Evolutionary conservation across 2,888 invertebrate species (phyloP), one percentile per base, ranked within the genome.

Genomic region (Ophraella communa): DNA sequence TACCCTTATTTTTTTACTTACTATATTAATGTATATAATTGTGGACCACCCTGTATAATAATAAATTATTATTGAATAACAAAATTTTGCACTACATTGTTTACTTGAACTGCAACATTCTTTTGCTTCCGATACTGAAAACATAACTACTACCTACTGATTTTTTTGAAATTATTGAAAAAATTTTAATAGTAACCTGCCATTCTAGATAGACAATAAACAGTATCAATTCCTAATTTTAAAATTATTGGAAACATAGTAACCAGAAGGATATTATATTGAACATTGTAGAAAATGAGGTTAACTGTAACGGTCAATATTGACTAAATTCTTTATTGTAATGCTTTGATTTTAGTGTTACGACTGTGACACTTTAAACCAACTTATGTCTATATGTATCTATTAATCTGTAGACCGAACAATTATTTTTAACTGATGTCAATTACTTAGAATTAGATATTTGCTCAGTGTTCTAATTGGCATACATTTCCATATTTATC

Each of bases 401-500:
- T 30, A 30, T 30, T 30, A 30, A 30, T 30, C 30, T 10, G 30
- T 30, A 30, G 10, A 30, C 30, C 30, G 30, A 45, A 45, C 45
- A 53, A 53, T 53, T 53, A 53, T 53, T 35, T 53, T 35, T 33
- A 27, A 53, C 20, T 39, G 53, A 33, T 53, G 53, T 33, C 53
- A 35, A 53, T 53, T 53, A 53, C 20, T 35, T 53, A 21, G 53
- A 33, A 53, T 53, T 20, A 21, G 10, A 20, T 51, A 53, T 53
- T 53, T 33, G 30, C 20, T n/a, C 30, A 4, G 20, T 53, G 35
- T 30, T 30, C 53, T 53, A 53, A 53, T 53, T 53, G 53, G 53
- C 35, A 53, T 53, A 53, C 53, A 53, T 53, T 53, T 53, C 53
- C 53, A 53, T 53, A 53, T 53, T 35, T 53, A 53, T 53, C 35